phyloP scores from a whole-genome alignment of 2,888 invertebrate species.

The Trachelus tabidus region DNA sequence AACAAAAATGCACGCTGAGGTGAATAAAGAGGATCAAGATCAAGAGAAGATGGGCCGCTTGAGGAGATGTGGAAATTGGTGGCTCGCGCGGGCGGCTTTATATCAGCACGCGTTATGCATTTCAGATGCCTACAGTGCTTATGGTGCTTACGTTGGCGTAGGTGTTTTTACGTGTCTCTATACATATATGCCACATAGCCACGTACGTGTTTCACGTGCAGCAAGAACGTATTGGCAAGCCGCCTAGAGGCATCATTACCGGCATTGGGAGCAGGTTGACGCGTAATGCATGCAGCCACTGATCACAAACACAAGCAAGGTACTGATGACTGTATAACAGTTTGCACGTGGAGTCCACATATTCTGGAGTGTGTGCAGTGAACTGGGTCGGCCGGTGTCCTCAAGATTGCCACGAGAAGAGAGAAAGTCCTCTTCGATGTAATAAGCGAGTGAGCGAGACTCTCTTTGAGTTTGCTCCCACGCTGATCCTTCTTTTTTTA shows the following conservation, averaged over 20 bases:
- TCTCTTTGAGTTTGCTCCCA: slow-evolving; percentile 33
- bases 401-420: slow-evolving; percentile 38
- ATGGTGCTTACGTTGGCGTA: too few species aligned
- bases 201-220: background rate
- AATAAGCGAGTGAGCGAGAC: background rate
- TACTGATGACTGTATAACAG: slow-evolving; percentile 13
- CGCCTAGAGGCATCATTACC: slow-evolving; percentile 25
- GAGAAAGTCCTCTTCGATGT: slow-evolving; percentile 52
- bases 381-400: slow-evolving; percentile 49
- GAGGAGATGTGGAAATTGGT: background rate
- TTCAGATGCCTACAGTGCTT: background rate
- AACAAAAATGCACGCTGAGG: background rate
- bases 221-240: slow-evolving; percentile 2
- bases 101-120: background rate
- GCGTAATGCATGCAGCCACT: slow-evolving; percentile 6
- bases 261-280: slow-evolving; percentile 14
- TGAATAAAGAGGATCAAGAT: background rate
- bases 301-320: slow-evolving; percentile 28
- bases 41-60: background rate
- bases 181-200: background rate
- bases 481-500: slow-evolving; percentile 20
- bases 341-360: too few species aligned
- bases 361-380: slow-evolving; percentile 13
- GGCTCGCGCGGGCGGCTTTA: background rate
- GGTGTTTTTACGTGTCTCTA: too few species aligned